Evolutionary conservation across 37 sponge, comb jelly and placozoan genomes (phyloP), one percentile per base, ranked within the genome.

Genomic region (Hexactinellida sp.): DNA sequence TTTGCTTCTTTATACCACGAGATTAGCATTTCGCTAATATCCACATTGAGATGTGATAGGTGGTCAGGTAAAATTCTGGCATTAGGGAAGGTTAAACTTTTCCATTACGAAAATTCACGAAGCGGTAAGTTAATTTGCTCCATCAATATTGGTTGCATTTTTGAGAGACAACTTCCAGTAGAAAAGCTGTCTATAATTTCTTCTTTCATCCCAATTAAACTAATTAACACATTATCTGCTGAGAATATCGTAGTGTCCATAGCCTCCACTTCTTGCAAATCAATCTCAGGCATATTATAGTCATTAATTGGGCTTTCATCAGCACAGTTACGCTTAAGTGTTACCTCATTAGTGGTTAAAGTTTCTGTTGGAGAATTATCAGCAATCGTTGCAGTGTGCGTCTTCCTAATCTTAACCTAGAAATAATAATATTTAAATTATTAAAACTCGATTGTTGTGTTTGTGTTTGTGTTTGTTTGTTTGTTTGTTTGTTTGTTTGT

Each of bases 1-100:
- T 63, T 63, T 63, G 76, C 76, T 63, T 63, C 34, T 63, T 32
- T 32, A 63, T 10, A 63, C 76, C 76, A 63, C 28, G 76, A 63
- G 76, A 63, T 63, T 63, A 63, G 13, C 76, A 63, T 63, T 63
- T 63, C 76, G 13, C 76, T 63, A 1, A 63, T 63, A 21, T 63
- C 76, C 13, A 63, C 3, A 3, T 63, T 32, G 30, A 63, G 30
- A 28, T n/a, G 13, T 10, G 30, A 63, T 63, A 63, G 25, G 30
- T 63, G 76, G 30, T 63, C 34, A 63, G 76, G 76, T n/a, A 63
- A n/a, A 28, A 63, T n/a, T 63, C 30, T 63, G 21, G 34, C 76
- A 63, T 63, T 28, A 16, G 52, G 76, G 76, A 63, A 63, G 25
- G 76, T 63, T 23, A 63, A 63, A n/a, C 5, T 63, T 63, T 63